Conservation (phyloP, 2,888 invertebrate genomes). For the Heteromurus nitidus region DNA sequence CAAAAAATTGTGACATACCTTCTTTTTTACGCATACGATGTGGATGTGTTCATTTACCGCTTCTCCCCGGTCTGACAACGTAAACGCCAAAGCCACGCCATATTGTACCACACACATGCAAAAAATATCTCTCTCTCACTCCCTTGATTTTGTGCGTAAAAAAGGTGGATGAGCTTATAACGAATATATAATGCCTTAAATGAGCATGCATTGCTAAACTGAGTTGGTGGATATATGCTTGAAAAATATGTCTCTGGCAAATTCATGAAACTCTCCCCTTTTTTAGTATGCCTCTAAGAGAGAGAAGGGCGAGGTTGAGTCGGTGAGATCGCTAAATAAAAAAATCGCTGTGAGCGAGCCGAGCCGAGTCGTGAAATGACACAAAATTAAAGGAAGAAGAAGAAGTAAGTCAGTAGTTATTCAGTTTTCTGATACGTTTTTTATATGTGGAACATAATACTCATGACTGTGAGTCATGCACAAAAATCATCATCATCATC, state of each 20-base stretch:
- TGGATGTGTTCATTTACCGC: conserved; percentile 14
- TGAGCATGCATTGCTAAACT: background rate
- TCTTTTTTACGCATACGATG: conserved; percentile 54
- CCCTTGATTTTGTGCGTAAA: background rate
- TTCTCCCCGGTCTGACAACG: background rate
- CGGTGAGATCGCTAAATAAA: conserved; percentile 53
- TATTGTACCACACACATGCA: conserved; percentile 23
- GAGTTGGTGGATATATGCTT: too few species aligned
- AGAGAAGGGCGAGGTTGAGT: conserved; percentile 54
- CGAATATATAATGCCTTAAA: too few species aligned
- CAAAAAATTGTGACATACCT: conserved; percentile 57
- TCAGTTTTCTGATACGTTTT: conserved; percentile 10
- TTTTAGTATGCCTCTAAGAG: too few species aligned
- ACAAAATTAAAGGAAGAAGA: conserved; percentile 59
- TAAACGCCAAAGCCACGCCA: background rate
- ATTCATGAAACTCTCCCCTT: conserved; percentile 21
- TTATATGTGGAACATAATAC: too few species aligned
- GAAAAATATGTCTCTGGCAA: too few species aligned
- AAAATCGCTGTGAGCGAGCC: conserved; percentile 50
- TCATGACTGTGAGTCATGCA: too few species aligned
- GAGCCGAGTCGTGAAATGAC: conserved; percentile 57
- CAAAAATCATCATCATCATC: too few species aligned
- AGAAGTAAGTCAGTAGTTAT: conserved; percentile 63
- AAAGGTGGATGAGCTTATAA: background rate
- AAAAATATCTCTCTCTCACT: too few species aligned